phyloP scores from a whole-genome alignment of 2,797 vertebrate genomes.

The Champsocephalus esox region DNA sequence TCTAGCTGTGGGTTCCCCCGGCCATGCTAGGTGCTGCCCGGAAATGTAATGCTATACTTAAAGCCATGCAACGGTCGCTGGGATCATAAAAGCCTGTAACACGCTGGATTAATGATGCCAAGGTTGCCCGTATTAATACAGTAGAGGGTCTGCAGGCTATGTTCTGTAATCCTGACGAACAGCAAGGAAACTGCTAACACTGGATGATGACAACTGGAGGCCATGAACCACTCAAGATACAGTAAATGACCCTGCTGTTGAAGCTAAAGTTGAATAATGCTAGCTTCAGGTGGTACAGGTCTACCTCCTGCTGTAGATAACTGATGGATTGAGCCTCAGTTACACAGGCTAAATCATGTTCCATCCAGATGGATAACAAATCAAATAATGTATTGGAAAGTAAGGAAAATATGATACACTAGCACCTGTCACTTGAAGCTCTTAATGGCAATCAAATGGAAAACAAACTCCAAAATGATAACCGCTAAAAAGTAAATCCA shows the following conservation, averaged over 20 bases:
- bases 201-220: conserved; percentile 65
- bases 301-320: conserved; percentile 45
- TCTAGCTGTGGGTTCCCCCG: conserved; percentile 21
- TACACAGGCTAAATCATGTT: conserved; percentile 16
- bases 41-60: conserved; percentile 57
- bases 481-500: neutral
- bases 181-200: conserved; percentile 62
- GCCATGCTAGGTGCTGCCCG: conserved; percentile 56
- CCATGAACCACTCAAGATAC: conserved; percentile 39
- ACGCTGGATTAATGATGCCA: conserved; percentile 74
- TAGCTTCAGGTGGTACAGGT: conserved; percentile 56
- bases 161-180: conserved; percentile 57
- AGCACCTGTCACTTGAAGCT: conserved; percentile 20
- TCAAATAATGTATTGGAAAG: conserved; percentile 28
- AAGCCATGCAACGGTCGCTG: conserved; percentile 56
- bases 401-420: neutral
- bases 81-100: conserved; percentile 75
- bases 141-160: conserved; percentile 54
- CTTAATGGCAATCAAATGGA: neutral
- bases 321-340: conserved; percentile 28
- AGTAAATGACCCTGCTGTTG: conserved; percentile 55
- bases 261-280: conserved; percentile 63
- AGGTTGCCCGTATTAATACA: conserved; percentile 64
- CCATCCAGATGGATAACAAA: conserved; percentile 21
- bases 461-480: neutral